Conservation (phyloP, 2,888 invertebrate genomes). For the Drosophila mettleri region DNA sequence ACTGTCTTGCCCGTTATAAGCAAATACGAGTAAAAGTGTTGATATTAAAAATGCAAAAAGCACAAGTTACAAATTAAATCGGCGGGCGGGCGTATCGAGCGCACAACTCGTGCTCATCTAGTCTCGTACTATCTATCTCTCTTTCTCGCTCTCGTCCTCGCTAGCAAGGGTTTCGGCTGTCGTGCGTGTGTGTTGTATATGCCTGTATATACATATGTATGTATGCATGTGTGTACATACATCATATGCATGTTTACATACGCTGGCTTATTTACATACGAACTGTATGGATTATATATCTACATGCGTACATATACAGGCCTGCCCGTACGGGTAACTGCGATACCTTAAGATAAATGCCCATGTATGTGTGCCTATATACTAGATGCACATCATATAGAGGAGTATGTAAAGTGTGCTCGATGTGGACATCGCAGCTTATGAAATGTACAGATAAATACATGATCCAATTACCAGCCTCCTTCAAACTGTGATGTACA, state of each 20-base stretch:
- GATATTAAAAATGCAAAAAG: conserved; percentile 75
- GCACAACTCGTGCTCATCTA: conserved; percentile 32
- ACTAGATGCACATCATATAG: background rate
- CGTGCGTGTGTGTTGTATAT: background rate
- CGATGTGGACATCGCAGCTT: background rate
- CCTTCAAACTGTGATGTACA: background rate
- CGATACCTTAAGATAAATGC: background rate
- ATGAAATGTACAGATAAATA: background rate
- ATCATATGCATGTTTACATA: background rate
- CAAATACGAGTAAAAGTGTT: conserved; percentile 69
- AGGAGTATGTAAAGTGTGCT: background rate
- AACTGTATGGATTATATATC: background rate
- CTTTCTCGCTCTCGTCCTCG: background rate
- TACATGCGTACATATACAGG: no score
- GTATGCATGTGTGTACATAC: conserved; percentile 12
- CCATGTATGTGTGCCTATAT: background rate
- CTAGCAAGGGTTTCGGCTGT: background rate
- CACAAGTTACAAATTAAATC: conserved; percentile 70
- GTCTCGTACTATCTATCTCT: conserved; percentile 22
- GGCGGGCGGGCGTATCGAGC: conserved; percentile 47
- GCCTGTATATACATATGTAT: background rate
- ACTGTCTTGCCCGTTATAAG: conserved; percentile 61
- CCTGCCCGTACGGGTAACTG: background rate
- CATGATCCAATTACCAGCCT: background rate
- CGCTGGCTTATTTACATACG: background rate